Percentiles rank a stretch among this genome's conserved stretches.
phyloP scores from a whole-genome alignment of 2,113 vertebrate genomes.

The Tinamus guttatus region DNA sequence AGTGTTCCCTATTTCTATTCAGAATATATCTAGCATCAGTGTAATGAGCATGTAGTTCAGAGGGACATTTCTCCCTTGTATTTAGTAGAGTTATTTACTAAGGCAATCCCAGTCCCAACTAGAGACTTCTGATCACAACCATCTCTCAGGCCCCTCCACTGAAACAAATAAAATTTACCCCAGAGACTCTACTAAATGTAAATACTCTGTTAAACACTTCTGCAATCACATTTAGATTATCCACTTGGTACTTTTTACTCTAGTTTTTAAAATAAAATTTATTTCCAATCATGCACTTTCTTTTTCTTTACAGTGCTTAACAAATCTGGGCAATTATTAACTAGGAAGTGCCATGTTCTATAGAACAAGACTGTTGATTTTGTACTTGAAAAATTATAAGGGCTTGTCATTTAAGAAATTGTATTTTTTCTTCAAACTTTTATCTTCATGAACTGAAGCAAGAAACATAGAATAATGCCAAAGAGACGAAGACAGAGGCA shows the following conservation, averaged over 20 bases:
- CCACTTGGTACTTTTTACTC: background rate
- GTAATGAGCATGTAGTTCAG: background rate
- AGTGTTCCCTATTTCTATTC: background rate
- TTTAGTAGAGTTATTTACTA: background rate
- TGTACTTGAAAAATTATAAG: background rate
- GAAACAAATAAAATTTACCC: background rate
- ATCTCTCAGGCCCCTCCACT: background rate
- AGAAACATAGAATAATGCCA: background rate
- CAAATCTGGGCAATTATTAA: background rate
- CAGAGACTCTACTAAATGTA: background rate
- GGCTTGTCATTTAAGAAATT: background rate
- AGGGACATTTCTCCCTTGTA: background rate
- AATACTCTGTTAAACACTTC: background rate
- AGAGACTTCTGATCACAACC: background rate
- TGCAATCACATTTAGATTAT: background rate
- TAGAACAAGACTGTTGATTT: background rate
- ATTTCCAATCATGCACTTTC: background rate
- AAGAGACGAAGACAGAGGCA: background rate
- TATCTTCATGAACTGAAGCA: background rate
- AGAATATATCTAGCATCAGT: background rate
- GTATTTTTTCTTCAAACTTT: background rate
- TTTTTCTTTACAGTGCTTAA: fast-evolving
- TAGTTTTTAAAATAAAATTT: background rate
- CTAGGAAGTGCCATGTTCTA: background rate
- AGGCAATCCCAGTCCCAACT: background rate